phyloP scores from a whole-genome alignment of 2,113 vertebrate genomes.

The Ptychochromis oligacanthus region DNA sequence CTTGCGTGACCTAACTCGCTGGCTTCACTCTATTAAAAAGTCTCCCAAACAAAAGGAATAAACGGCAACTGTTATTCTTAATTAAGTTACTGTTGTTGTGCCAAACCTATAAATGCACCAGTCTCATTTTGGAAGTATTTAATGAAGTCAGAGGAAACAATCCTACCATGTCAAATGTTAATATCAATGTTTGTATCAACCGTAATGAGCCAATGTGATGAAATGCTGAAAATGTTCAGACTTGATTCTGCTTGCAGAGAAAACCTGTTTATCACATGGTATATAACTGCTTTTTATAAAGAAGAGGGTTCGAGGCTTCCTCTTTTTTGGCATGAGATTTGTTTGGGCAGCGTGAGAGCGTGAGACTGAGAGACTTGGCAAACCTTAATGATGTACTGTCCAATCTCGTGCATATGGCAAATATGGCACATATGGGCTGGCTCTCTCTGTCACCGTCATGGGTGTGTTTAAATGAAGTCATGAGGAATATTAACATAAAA shows the following conservation, averaged over 20 bases:
- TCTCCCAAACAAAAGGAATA: neutral
- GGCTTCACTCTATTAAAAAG: neutral
- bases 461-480: neutral
- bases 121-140: slow-evolving; percentile 1
- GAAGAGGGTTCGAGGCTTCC: neutral
- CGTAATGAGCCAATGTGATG: neutral
- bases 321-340: slow-evolving; percentile 1
- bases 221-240: neutral
- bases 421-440: neutral
- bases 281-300: neutral
- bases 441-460: neutral
- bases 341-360: neutral
- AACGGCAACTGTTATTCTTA: neutral
- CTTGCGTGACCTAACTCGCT: neutral
- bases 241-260: neutral
- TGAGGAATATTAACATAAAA: neutral
- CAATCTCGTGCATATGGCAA: neutral
- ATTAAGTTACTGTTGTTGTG: neutral
- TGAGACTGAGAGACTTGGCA: slow-evolving; percentile 5
- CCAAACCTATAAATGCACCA: neutral
- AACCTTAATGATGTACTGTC: neutral
- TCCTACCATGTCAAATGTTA: neutral
- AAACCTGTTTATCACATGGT: neutral
- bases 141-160: neutral
- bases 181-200: neutral